Base-by-base conservation (phyloP, 2,113 vertebrate genomes). In the Phycodurus eques region DNA sequence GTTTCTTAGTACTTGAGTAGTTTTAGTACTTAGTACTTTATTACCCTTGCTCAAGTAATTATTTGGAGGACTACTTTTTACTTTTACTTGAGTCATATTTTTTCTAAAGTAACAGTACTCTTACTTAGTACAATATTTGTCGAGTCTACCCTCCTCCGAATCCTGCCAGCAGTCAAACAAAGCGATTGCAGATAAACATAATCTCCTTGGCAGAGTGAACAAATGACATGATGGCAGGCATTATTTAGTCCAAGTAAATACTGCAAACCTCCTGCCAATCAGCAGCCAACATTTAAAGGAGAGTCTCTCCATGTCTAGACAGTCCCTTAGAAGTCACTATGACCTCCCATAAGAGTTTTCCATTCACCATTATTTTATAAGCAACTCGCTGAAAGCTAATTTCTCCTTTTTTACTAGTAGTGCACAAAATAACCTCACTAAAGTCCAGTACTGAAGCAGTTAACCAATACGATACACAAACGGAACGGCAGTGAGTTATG, bases 401-500 rank as follows among this genome's bases (percentile, higher is more conserved):
- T n/a, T 12, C 17, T 61, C 63, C 4, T 60, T 35, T 27, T 62
- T 53, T 49, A 19, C 54, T 42, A 12, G 49, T 49, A 42, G 54
- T 51, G 51, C 35, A 72, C 14, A 51, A 70, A 64, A 44, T 1
- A 35, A 71, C 64, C 15, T 74, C 65, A 75, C n/a, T 57, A 42
- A 67, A 74, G 53, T 79, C 49, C 74, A 71, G 79, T 69, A 70
- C 49, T 75, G 74, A 75, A 59, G 70, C 76, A 51, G 67, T 33
- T 72, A 78, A 76, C 72, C 79, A 72, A 87, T 73, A 80, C 65
- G 81, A 79, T 8, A n/a, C 70, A 44, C 70, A 75, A 75, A 84
- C 77, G 79, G 76, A 17, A 57, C n/a, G 68, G 65, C 68, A 76
- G 20, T 85, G 81, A 83, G 81, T 89, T 80, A 77, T 76, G 76